Percentiles rank a stretch among this genome's conserved stretches.
Evolutionary conservation across 2,113 vertebrate species (phyloP).

Genomic region (Numida meleagris): DNA sequence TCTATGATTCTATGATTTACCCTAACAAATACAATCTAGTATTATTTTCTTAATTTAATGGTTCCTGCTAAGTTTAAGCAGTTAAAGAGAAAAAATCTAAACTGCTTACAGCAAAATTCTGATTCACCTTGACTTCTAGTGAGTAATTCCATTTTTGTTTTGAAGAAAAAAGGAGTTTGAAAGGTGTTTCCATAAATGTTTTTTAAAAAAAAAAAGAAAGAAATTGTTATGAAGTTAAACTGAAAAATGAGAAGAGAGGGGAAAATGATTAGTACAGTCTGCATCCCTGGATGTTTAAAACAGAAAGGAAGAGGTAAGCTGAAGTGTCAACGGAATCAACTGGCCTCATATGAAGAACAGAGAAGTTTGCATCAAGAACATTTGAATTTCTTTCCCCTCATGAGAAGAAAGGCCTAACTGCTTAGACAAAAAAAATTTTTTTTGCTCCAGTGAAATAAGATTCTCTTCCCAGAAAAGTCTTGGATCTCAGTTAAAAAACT

Average conservation of each 20-base stretch:
- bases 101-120: neutral
- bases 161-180: neutral
- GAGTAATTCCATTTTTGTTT: neutral
- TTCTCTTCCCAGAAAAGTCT: neutral
- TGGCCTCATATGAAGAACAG: neutral
- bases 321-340: neutral
- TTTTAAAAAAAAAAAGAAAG: neutral
- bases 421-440: neutral
- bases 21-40: neutral
- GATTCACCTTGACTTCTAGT: neutral
- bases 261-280: neutral
- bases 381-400: rapidly evolving
- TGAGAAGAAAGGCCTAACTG: neutral
- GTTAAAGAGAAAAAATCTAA: neutral
- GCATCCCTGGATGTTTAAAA: neutral
- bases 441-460: neutral
- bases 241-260: neutral
- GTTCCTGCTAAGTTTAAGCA: neutral
- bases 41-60: neutral
- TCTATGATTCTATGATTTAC: too few species aligned
- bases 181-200: neutral
- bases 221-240: neutral
- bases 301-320: neutral
- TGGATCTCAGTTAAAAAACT: neutral
- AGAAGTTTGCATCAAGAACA: neutral